Conservation (phyloP, 2,797 vertebrate species). For the Parauchenoglanis punctatus region DNA sequence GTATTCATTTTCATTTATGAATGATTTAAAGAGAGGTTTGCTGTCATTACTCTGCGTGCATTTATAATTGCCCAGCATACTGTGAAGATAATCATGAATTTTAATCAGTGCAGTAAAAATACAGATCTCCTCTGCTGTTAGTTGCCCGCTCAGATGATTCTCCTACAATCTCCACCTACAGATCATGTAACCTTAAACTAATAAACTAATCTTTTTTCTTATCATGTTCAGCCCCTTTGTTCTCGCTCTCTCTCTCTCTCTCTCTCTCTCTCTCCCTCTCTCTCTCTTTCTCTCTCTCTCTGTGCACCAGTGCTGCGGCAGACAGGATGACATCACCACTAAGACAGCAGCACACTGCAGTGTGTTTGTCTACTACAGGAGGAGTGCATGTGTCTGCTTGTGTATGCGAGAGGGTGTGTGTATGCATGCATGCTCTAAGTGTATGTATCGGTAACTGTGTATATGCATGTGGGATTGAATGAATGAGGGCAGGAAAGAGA, state of each 20-base stretch:
- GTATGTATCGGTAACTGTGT: neutral
- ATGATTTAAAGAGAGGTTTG: neutral
- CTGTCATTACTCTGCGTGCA: neutral
- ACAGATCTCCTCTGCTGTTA: neutral
- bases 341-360: constrained; percentile 67
- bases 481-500: neutral
- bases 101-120: constrained; percentile 9
- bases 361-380: constrained; percentile 50
- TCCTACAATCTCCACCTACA: constrained; percentile 15
- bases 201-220: constrained; percentile 7
- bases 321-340: constrained; percentile 76
- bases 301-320: constrained; percentile 71
- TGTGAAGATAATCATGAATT: neutral
- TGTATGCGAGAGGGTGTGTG: neutral
- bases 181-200: neutral
- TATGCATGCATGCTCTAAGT: neutral
- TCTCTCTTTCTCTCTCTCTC: constrained; percentile 39
- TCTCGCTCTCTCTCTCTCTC: constrained; percentile 1
- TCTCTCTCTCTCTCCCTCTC: constrained; percentile 1
- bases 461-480: neutral
- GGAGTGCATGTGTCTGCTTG: constrained; percentile 13
- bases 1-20: neutral
- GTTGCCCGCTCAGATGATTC: neutral
- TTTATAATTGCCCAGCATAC: neutral
- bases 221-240: constrained; percentile 32